Evolutionary conservation across 2,888 invertebrate genomes (phyloP).

Genomic region (Spodoptera littoralis): DNA sequence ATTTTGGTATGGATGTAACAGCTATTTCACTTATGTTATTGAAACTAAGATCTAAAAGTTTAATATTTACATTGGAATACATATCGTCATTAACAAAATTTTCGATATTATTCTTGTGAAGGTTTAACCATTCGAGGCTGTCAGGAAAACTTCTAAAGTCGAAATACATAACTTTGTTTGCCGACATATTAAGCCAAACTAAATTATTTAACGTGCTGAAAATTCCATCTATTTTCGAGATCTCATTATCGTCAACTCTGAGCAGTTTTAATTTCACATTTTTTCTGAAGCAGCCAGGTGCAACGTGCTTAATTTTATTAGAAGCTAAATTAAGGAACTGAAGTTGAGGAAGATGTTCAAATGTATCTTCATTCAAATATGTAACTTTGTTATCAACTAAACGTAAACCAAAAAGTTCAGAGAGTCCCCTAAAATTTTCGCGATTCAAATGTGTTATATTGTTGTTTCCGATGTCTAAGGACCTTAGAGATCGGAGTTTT

Average conservation of each 20-base stretch:
- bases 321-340: slow-evolving; percentile 94
- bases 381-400: slow-evolving; percentile 94
- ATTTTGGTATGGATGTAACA: slow-evolving; percentile 91
- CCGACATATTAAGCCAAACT: slow-evolving; percentile 94
- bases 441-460: slow-evolving; percentile 92
- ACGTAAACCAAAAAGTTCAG: slow-evolving; percentile 92
- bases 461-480: slow-evolving; percentile 95
- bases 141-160: slow-evolving; percentile 93
- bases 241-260: slow-evolving; percentile 93
- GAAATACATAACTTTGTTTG: slow-evolving; percentile 92
- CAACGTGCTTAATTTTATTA: slow-evolving; percentile 92
- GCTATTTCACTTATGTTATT: slow-evolving; percentile 92
- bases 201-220: slow-evolving; percentile 92
- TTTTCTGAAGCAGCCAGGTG: slow-evolving; percentile 92
- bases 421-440: slow-evolving; percentile 92
- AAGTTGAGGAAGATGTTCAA: slow-evolving; percentile 92
- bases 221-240: slow-evolving; percentile 91
- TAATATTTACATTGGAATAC: slow-evolving; percentile 89
- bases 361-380: slow-evolving; percentile 92
- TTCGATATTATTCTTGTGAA: slow-evolving; percentile 92
- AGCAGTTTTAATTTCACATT: slow-evolving; percentile 92
- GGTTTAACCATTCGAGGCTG: slow-evolving; percentile 93
- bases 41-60: slow-evolving; percentile 92
- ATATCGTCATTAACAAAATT: slow-evolving; percentile 89
- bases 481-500: slow-evolving; percentile 91